A percentile compares a stretch with the other conserved stretches of the same genome.
Conservation (phyloP, 2,113 vertebrate species). For the Elaphurus davidianus region DNA sequence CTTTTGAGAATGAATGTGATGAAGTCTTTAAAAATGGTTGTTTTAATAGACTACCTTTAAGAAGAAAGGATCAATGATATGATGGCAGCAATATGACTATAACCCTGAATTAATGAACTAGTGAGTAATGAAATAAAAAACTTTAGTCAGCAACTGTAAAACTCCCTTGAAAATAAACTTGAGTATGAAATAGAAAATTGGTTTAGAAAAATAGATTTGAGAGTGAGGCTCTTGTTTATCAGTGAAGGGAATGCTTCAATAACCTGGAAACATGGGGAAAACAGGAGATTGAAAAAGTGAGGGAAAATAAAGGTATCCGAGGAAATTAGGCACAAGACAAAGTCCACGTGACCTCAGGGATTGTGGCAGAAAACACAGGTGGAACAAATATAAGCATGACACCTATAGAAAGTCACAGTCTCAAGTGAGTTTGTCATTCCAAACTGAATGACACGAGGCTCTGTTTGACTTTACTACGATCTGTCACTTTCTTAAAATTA, state of each 20-base stretch:
- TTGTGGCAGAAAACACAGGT: background rate
- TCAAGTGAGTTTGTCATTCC: background rate
- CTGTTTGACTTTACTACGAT: background rate
- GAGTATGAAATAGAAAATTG: background rate
- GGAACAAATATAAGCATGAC: background rate
- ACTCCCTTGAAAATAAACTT: background rate
- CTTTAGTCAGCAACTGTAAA: background rate
- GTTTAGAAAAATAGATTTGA: background rate
- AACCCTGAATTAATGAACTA: background rate
- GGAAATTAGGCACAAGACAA: background rate
- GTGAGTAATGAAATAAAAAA: background rate
- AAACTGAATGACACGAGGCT: background rate
- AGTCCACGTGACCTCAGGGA: background rate
- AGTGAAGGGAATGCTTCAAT: background rate
- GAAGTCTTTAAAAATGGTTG: background rate
- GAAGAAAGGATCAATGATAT: background rate
- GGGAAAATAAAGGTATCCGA: background rate
- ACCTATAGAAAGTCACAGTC: background rate
- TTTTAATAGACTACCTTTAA: background rate
- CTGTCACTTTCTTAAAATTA: slow-evolving; percentile 24
- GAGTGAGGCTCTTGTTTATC: background rate
- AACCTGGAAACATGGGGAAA: background rate
- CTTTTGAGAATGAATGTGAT: background rate
- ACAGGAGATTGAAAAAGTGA: background rate
- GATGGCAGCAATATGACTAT: background rate